phyloP scores from a whole-genome alignment of 37 sponge, comb jelly and placozoan genomes.

The Eunapius fragilis region DNA sequence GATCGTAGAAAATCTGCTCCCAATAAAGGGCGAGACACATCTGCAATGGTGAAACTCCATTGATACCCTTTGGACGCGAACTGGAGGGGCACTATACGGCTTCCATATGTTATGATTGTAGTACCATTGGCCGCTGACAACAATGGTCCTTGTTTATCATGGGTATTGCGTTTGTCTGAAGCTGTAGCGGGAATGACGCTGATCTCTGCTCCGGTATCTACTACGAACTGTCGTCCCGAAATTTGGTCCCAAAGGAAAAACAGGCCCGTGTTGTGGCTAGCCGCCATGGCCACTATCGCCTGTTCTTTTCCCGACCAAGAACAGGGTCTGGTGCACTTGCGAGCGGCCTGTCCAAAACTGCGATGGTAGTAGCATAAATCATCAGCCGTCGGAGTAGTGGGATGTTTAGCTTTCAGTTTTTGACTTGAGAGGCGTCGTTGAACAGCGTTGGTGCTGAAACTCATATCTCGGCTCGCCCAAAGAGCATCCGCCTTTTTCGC shows the following conservation, averaged over 20 bases:
- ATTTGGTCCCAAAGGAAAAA: background rate
- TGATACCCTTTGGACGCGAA: too few relatives aligned
- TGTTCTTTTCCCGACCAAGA: background rate
- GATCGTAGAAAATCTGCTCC: constrained; percentile 40
- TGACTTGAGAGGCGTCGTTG: too few relatives aligned
- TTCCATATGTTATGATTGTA: constrained; percentile 13
- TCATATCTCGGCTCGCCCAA: background rate
- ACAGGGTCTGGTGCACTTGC: constrained; percentile 13
- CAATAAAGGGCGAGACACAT: constrained; percentile 23
- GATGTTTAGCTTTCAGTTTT: too few relatives aligned
- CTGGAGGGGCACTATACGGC: background rate
- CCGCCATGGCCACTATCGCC: background rate
- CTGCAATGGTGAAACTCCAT: constrained; percentile 22
- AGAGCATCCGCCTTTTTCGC: constrained; percentile 10
- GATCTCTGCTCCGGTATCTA: constrained; percentile 27
- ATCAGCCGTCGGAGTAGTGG: too few relatives aligned
- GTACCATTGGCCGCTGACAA: constrained; percentile 28
- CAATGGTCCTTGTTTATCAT: background rate
- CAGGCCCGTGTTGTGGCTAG: background rate
- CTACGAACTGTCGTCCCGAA: constrained; percentile 22
- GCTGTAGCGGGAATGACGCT: constrained; percentile 25
- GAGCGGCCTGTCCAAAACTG: background rate
- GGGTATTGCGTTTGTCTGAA: constrained; percentile 1
- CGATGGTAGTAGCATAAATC: constrained; percentile 11
- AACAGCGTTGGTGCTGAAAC: too few relatives aligned